Evolutionary conservation across 2,113 vertebrate genomes (phyloP).

Genomic region (Serinus canaria): DNA sequence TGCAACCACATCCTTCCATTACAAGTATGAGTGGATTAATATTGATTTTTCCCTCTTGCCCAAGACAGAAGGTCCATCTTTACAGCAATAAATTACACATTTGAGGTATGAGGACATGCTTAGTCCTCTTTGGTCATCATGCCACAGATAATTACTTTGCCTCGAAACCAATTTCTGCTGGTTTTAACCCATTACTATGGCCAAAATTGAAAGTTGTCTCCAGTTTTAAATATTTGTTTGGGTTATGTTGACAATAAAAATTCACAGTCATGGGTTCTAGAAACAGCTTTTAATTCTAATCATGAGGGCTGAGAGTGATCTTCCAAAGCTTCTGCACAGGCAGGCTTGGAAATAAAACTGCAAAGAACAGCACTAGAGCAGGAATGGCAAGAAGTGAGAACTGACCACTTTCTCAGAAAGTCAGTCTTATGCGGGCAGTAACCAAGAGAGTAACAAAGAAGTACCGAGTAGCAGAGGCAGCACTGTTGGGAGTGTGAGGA

Average conservation of each 20-base stretch:
- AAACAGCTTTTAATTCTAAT: not conserved
- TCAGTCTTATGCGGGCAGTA: not conserved
- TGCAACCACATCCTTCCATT: slow-evolving; percentile 74
- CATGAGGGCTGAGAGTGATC: not conserved
- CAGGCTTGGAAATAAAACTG: not conserved
- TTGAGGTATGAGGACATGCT: slow-evolving; percentile 38
- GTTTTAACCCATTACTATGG: slow-evolving; percentile 50
- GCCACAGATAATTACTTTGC: slow-evolving; percentile 33
- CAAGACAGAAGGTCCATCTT: slow-evolving; percentile 61
- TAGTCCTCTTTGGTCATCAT: slow-evolving; percentile 19
- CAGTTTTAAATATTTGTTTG: not conserved
- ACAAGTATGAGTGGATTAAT: slow-evolving; percentile 77
- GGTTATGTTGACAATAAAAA: not conserved
- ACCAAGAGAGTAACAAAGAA: not conserved
- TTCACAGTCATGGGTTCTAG: not conserved
- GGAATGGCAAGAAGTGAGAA: not conserved
- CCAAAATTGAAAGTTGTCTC: not conserved
- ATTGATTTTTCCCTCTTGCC: slow-evolving; percentile 72
- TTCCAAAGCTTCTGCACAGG: not conserved
- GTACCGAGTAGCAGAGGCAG: not conserved
- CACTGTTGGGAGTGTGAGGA: not conserved
- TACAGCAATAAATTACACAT: slow-evolving; percentile 67
- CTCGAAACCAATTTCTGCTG: slow-evolving; percentile 29
- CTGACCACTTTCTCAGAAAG: not conserved
- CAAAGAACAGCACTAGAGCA: not conserved